Evolutionary conservation across 2,113 vertebrate species (phyloP).

Genomic region (Paradisaea rubra): DNA sequence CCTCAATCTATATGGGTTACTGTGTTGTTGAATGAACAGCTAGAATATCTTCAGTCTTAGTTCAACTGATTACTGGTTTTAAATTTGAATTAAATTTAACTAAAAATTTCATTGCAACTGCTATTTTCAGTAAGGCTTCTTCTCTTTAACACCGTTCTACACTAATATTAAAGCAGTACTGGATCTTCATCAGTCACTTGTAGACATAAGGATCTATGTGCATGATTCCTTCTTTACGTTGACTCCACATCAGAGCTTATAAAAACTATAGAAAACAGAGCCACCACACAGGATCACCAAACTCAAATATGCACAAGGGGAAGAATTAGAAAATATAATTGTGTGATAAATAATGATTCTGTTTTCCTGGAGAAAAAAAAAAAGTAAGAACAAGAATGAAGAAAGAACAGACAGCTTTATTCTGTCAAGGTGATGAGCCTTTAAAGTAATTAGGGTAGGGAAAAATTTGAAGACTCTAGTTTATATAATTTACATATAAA

Average conservation of each 20-base stretch:
- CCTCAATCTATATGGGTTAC: background rate
- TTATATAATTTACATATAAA: background rate
- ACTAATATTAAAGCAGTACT: background rate
- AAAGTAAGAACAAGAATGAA: background rate
- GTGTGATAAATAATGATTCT: background rate
- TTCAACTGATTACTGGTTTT: background rate
- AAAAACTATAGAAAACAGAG: background rate
- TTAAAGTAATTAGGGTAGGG: background rate
- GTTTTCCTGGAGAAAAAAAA: background rate
- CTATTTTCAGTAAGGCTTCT: background rate
- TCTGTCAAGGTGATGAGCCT: background rate
- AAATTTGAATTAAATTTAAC: background rate
- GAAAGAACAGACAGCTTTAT: background rate
- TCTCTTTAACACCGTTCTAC: background rate
- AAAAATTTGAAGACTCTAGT: background rate
- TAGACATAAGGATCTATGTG: background rate
- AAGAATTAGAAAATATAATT: background rate
- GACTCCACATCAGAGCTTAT: background rate
- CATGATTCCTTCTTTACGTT: fast-evolving
- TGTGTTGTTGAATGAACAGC: background rate
- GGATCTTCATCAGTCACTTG: background rate
- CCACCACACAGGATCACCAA: background rate
- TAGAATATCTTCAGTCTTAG: background rate
- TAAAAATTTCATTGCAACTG: background rate
- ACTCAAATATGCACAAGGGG: background rate